Conservation (phyloP, 1,140 invertebrate genomes). For the Dinoponera quadriceps region DNA sequence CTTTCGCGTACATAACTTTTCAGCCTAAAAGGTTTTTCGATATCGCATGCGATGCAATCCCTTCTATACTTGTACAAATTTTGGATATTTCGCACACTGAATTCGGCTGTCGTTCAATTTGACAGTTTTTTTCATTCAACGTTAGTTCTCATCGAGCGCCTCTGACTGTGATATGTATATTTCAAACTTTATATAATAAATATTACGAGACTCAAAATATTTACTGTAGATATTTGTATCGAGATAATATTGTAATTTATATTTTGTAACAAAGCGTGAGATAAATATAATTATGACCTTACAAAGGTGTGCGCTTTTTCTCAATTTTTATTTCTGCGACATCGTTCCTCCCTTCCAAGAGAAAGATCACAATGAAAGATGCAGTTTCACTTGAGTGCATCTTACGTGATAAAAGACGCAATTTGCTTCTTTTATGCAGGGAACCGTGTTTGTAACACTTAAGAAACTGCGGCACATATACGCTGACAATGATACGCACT, state of each 20-base stretch:
- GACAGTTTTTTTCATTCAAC: background rate
- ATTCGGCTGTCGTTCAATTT: conserved; percentile 1
- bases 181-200: conserved; percentile 52
- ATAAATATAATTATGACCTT: conserved; percentile 29
- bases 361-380: conserved; percentile 1
- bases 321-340: background rate
- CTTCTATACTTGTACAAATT: background rate
- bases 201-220: conserved; percentile 11
- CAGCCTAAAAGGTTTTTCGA: conserved; percentile 9
- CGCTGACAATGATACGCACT: conserved; percentile 1
- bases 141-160: conserved; percentile 2
- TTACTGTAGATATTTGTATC: conserved; percentile 42
- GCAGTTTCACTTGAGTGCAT: background rate
- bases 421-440: conserved; percentile 16
- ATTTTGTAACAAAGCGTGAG: conserved; percentile 57
- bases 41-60: background rate
- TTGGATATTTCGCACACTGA: background rate
- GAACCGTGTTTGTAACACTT: background rate
- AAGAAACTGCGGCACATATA: conserved; percentile 22
- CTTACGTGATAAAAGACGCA: background rate
- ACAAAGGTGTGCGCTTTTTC: background rate
- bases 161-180: conserved; percentile 66
- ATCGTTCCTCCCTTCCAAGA: background rate
- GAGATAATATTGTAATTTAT: conserved; percentile 42
- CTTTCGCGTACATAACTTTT: background rate